Percentiles rank a stretch among this genome's conserved stretches.
These are phyloP conservation scores for Psococerastis gibbosa DNA, from an alignment of 2,888 invertebrate genomes.

Conservation along the genomic window DNA sequence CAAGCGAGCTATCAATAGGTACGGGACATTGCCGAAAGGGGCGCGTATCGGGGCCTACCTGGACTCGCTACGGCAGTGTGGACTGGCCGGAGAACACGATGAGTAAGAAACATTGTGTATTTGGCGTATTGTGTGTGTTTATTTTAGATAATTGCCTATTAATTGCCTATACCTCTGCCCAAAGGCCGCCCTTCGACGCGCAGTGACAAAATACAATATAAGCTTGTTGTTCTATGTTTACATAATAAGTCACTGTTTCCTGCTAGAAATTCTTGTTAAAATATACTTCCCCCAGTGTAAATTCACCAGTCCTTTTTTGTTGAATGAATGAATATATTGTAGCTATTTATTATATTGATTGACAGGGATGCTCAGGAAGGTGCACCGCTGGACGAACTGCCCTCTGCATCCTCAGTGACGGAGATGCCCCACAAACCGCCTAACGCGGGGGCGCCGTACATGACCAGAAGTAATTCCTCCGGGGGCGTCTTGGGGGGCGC, in stretches of 20 bases:
- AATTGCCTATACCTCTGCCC: too few relatives aligned
- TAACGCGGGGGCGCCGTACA: conserved; percentile 31
- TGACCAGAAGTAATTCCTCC: conserved; percentile 79
- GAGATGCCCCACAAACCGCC: conserved; percentile 13
- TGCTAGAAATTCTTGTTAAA: too few relatives aligned
- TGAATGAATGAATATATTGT: too few relatives aligned
- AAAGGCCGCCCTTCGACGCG: too few relatives aligned
- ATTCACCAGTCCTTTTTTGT: too few relatives aligned
- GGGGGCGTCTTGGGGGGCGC: conserved; percentile 39
- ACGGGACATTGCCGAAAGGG: conserved; percentile 92
- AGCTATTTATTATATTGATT: neutral
- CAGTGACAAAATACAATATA: too few relatives aligned
- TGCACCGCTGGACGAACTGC: conserved; percentile 12
- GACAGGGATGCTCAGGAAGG: conserved; percentile 8
- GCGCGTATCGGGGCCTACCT: conserved; percentile 91
- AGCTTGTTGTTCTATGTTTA: too few relatives aligned
- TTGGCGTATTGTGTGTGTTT: too few relatives aligned
- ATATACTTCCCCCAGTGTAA: too few relatives aligned
- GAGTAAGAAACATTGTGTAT: too few relatives aligned
- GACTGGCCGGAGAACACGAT: conserved; percentile 22
- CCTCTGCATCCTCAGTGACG: conserved; percentile 20
- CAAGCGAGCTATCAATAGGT: conserved; percentile 80
- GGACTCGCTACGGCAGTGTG: conserved; percentile 76
- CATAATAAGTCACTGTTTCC: too few relatives aligned
- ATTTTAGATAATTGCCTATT: too few relatives aligned